These are phyloP conservation scores for Heliconius ismenius DNA, from an alignment of 2,888 invertebrate species.

Conservation along the genomic window DNA sequence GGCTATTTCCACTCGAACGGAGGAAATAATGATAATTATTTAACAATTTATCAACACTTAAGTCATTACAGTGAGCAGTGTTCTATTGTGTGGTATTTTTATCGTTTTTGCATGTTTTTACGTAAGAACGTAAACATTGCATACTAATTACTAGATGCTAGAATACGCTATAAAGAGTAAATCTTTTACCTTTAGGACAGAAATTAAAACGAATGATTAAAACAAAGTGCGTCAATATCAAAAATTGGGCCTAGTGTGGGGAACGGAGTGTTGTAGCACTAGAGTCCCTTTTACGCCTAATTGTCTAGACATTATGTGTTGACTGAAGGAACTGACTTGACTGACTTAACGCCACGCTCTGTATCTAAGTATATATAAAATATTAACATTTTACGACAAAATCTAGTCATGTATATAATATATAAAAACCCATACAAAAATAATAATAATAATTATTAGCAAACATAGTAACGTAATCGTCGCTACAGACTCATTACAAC, in stretches of 20 bases:
- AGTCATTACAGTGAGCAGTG: constrained; percentile 14
- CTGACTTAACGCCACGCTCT: no score
- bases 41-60: constrained; percentile 31
- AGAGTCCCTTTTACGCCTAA: background rate
- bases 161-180: background rate
- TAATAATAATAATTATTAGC: constrained; percentile 1
- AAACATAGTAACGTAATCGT: constrained; percentile 20
- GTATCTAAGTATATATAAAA: background rate
- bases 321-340: no score
- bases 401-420: background rate
- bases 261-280: background rate
- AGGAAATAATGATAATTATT: constrained; percentile 36
- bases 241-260: background rate
- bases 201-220: background rate
- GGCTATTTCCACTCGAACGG: constrained; percentile 28
- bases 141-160: background rate
- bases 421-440: background rate
- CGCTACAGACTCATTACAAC: constrained; percentile 14
- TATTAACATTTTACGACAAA: background rate
- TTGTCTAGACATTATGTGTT: no score
- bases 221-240: background rate
- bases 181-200: no score
- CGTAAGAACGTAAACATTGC: constrained; percentile 1
- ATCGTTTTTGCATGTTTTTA: background rate
- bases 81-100: constrained; percentile 4